phyloP scores from a whole-genome alignment of 1,140 invertebrate species.

The Papilio polytes region DNA sequence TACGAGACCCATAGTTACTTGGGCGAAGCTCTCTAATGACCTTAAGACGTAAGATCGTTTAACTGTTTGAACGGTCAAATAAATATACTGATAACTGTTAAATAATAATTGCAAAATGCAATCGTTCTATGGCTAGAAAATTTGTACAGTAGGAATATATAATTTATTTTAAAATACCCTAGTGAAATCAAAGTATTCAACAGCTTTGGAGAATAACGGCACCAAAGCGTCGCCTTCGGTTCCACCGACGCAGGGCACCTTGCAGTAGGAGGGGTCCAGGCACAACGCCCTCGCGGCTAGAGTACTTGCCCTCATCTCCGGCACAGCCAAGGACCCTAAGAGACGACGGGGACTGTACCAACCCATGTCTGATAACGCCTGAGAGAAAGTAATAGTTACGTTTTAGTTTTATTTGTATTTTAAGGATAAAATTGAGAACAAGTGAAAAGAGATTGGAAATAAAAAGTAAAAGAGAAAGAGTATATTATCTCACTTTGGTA shows the following conservation, averaged over 20 bases:
- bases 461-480: no score
- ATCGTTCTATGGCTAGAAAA: no score
- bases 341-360: slow-evolving; percentile 75
- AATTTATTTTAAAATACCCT: slow-evolving; percentile 57
- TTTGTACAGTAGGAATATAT: no score
- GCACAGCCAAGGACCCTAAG: slow-evolving; percentile 72
- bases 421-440: neutral
- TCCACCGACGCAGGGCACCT: slow-evolving; percentile 74
- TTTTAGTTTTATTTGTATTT: neutral
- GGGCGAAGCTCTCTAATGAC: neutral
- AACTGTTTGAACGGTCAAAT: neutral
- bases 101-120: no score
- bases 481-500: no score
- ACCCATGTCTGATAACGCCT: slow-evolving; percentile 75
- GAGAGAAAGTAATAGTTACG: slow-evolving; percentile 17
- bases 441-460: neutral
- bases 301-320: slow-evolving; percentile 76
- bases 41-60: neutral
- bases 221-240: slow-evolving; percentile 72
- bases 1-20: neutral
- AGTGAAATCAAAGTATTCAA: slow-evolving; percentile 72
- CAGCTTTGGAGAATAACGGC: slow-evolving; percentile 74
- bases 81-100: neutral
- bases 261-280: slow-evolving; percentile 69
- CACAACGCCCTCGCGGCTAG: slow-evolving; percentile 69